Base-by-base conservation (phyloP, 2,797 vertebrate genomes). In the Heliangelus exortis region DNA sequence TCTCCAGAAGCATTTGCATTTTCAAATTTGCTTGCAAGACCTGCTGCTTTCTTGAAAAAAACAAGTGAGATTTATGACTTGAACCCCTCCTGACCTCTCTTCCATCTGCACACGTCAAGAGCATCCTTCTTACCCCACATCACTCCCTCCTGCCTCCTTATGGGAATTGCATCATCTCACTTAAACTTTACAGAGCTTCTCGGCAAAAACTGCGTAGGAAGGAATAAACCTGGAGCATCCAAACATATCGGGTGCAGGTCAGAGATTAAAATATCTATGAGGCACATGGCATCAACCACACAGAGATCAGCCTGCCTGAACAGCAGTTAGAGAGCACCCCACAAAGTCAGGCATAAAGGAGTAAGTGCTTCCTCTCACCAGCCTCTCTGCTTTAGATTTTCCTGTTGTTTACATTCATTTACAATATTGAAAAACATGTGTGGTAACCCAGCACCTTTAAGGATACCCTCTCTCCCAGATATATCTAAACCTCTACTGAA, bases 261-360 rank as follows among this genome's bases (percentile, higher is more conserved):
- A 96, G 83, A 82, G 83, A 90, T 87, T 80, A 93, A 95, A 92
- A 83, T 87, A 90, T 62, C 90, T 65, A 72, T 29, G 72, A 91
- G 39, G 63, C 84, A 92, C 2, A 1, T 82, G 81, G 78, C 72
- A 79, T 36, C 33, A 83, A 88, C 54, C 25, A 67, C 62, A 62
- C 23, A 33, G 51, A 72, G 59, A 88, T 69, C 59, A 83, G 92
- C 59, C 87, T 71, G 83, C 50, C 74, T 66, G 33, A 88, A 66
- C 23, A 82, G 69, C 55, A 91, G 73, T 16, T 31, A 85, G 26
- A 89, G 61, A 63, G 28, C 34, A 63, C 15, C 31, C 29, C 74
- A 62, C 29, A 59, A 84, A 82, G 22, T 54, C 74, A 89, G 75
- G 34, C 21, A 39, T n/a, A 72, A 59, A 73, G 50, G 16, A 89